Evolutionary conservation across 30 jellyfish, hydroid and myxozoan genomes (phyloP).

Genomic region (Hydractinia symbiolongicarpus): DNA sequence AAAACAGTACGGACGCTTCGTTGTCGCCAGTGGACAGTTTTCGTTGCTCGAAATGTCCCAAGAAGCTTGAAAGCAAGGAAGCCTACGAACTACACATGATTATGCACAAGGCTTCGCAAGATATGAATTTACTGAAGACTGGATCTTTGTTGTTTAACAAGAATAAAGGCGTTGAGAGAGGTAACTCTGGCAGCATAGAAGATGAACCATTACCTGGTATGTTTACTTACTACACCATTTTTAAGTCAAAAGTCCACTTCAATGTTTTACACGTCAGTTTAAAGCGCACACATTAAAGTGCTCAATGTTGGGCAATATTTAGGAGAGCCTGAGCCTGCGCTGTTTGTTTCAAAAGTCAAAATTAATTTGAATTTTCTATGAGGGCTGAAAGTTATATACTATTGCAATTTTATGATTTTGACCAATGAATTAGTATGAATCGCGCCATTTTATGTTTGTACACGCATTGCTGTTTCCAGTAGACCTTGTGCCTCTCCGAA

Average conservation of each 20-base stretch:
- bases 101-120: slow-evolving; percentile 23
- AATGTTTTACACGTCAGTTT: no score
- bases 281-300: no score
- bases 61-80: slow-evolving; percentile 35
- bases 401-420: no score
- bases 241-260: background rate
- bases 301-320: no score
- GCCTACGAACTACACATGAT: slow-evolving; percentile 26
- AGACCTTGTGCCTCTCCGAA: no score
- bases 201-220: slow-evolving; percentile 13
- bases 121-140: background rate
- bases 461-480: no score
- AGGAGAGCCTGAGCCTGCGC: no score
- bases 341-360: no score
- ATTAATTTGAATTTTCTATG: no score
- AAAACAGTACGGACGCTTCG: slow-evolving; percentile 17
- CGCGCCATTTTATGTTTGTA: no score
- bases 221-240: background rate
- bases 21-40: slow-evolving; percentile 16
- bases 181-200: background rate
- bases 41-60: slow-evolving; percentile 35
- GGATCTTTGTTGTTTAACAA: background rate
- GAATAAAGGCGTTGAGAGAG: background rate
- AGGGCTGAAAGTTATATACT: no score
- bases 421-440: no score